These are phyloP conservation scores for Cybosia mesomella DNA, from an alignment of 2,888 invertebrate genomes.

Conservation along the genomic window DNA sequence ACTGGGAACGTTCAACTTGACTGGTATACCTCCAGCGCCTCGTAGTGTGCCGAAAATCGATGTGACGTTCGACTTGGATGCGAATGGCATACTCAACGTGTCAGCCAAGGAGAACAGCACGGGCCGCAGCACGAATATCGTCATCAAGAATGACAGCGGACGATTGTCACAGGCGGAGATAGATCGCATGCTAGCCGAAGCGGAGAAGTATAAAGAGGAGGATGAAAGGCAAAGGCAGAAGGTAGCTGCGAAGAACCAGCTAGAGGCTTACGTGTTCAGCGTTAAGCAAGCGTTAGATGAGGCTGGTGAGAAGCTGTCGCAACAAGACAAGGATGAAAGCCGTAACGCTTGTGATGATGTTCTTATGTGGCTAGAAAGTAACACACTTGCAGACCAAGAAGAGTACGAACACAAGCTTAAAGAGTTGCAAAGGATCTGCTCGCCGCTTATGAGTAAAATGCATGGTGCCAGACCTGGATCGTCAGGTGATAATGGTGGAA, in stretches of 20 bases:
- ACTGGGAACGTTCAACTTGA: conserved; percentile 14
- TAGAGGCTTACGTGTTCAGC: conserved; percentile 15
- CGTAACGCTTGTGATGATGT: conserved; percentile 86
- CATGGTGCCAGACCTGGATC: conserved; percentile 81
- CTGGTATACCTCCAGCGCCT: conserved; percentile 17
- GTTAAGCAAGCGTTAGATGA: too few species aligned
- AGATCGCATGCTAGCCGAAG: conserved; percentile 16
- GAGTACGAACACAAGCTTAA: too few species aligned
- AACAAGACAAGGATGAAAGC: conserved; percentile 87
- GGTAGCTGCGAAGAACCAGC: conserved; percentile 11
- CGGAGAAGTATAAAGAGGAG: conserved; percentile 13
- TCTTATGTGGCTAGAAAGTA: conserved; percentile 91
- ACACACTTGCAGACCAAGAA: conserved; percentile 88
- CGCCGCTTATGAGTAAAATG: too few species aligned
- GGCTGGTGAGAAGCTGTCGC: conserved; percentile 88
- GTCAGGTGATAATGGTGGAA: conserved; percentile 24
- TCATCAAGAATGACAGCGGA: too few species aligned
- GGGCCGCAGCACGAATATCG: too few species aligned
- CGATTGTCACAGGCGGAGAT: too few species aligned
- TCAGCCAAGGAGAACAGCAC: too few species aligned
- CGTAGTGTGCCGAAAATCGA: conserved; percentile 14
- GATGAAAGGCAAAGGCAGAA: conserved; percentile 14
- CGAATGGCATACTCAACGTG: too few species aligned
- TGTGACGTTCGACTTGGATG: conserved; percentile 15
- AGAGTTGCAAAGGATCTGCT: too few species aligned